phyloP scores from a whole-genome alignment of 2,797 vertebrate genomes.

The Pipistrellus nathusii region DNA sequence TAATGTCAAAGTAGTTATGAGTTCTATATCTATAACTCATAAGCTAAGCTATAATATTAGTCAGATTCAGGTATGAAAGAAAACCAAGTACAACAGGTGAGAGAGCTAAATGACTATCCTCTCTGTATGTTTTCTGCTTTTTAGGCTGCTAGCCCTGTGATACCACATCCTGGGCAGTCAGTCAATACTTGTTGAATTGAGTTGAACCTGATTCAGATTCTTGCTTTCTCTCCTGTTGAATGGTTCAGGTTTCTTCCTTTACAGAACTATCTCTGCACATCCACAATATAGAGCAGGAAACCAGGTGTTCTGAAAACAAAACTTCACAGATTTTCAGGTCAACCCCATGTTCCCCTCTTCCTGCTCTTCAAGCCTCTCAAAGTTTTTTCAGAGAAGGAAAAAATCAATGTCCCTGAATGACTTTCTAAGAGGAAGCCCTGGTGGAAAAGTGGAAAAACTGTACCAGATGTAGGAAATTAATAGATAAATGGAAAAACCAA shows the following conservation, averaged over 20 bases:
- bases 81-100: neutral
- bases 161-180: conserved; percentile 19
- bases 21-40: neutral
- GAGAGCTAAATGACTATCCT: neutral
- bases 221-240: conserved; percentile 33
- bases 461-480: conserved; percentile 73
- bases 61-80: neutral
- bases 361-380: neutral
- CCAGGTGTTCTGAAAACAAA: conserved; percentile 38
- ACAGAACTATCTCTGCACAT: neutral
- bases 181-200: conserved; percentile 68
- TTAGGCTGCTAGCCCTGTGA: conserved; percentile 36
- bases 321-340: neutral
- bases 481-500: conserved; percentile 56
- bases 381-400: conserved; percentile 25
- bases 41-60: conserved; percentile 10
- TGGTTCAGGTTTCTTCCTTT: conserved; percentile 31
- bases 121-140: conserved; percentile 39
- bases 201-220: conserved; percentile 50
- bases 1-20: neutral
- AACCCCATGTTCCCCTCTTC: neutral
- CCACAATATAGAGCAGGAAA: conserved; percentile 32
- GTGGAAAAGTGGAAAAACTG: conserved; percentile 55
- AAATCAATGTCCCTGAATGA: conserved; percentile 9
- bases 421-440: conserved; percentile 61